Conservation (phyloP, 2,797 vertebrate species). For the Anableps anableps region DNA sequence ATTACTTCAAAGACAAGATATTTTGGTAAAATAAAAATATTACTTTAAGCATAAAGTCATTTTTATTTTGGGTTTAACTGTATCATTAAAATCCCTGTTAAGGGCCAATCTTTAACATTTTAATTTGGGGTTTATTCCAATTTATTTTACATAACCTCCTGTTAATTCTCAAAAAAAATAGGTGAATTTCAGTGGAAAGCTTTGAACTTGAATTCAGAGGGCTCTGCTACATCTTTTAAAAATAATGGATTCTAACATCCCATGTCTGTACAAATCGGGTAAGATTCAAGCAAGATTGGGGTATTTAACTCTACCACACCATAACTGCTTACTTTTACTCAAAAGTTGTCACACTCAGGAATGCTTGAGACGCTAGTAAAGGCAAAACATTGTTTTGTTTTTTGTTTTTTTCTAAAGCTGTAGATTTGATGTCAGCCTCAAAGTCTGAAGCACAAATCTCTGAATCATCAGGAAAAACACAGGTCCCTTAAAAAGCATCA, state of each 20-base stretch:
- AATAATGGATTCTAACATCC: background rate
- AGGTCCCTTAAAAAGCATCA: constrained; percentile 63
- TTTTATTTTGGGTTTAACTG: background rate
- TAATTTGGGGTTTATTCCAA: no score
- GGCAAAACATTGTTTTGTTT: constrained; percentile 24
- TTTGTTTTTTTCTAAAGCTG: constrained; percentile 20
- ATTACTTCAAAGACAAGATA: background rate
- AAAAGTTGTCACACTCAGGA: constrained; percentile 18
- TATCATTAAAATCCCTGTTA: no score
- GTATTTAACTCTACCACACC: constrained; percentile 3
- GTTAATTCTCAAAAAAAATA: no score
- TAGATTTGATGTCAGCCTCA: constrained; percentile 58
- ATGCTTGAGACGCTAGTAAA: constrained; percentile 37
- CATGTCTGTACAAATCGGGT: background rate
- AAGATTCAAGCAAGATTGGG: background rate
- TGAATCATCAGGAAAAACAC: constrained; percentile 78
- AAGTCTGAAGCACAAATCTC: constrained; percentile 68
- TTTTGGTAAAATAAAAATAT: background rate
- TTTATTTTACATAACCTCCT: no score
- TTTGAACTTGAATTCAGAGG: background rate
- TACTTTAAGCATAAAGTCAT: background rate
- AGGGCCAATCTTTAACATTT: no score
- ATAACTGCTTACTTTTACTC: constrained; percentile 35
- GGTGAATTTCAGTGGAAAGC: no score
- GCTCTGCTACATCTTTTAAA: background rate